A percentile compares a stretch with the other conserved stretches of the same genome.
Conservation (phyloP, 2,888 invertebrate genomes). For the Dicycla oo region DNA sequence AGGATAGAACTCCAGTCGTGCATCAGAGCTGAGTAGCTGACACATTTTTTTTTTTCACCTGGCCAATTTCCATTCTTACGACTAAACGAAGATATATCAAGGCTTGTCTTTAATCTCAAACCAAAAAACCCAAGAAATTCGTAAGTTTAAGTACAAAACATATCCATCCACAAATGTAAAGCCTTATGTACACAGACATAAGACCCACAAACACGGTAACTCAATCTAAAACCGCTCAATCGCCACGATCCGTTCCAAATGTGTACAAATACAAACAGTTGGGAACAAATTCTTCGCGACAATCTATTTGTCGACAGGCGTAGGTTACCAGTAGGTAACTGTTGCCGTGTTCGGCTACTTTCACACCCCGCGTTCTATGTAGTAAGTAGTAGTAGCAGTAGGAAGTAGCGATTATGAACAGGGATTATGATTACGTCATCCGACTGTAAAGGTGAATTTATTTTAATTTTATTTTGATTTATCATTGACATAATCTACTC, state of each 20-base stretch:
- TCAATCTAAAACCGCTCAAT: slow-evolving; percentile 58
- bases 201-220: slow-evolving; percentile 41
- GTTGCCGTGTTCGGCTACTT: slow-evolving; percentile 29
- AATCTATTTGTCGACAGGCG: slow-evolving; percentile 36
- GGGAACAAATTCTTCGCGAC: slow-evolving; percentile 57
- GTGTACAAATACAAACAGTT: slow-evolving; percentile 56
- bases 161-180: slow-evolving; percentile 13
- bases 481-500: no score
- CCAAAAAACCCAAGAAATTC: not conserved
- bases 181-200: slow-evolving; percentile 26
- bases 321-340: not conserved
- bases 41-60: no score
- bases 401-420: slow-evolving; percentile 9
- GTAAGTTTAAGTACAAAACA: slow-evolving; percentile 11
- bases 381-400: no score
- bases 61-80: not conserved
- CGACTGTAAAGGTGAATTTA: no score
- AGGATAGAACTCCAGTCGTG: no score
- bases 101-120: not conserved
- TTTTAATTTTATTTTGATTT: no score
- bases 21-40: no score
- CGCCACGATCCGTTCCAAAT: slow-evolving; percentile 48
- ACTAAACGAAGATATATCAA: not conserved
- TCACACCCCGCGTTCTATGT: not conserved
- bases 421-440: not conserved